These are phyloP conservation scores for Xiphorhynchus erythropygius DNA, from an alignment of 2,797 vertebrate genomes.

Conservation along the genomic window DNA sequence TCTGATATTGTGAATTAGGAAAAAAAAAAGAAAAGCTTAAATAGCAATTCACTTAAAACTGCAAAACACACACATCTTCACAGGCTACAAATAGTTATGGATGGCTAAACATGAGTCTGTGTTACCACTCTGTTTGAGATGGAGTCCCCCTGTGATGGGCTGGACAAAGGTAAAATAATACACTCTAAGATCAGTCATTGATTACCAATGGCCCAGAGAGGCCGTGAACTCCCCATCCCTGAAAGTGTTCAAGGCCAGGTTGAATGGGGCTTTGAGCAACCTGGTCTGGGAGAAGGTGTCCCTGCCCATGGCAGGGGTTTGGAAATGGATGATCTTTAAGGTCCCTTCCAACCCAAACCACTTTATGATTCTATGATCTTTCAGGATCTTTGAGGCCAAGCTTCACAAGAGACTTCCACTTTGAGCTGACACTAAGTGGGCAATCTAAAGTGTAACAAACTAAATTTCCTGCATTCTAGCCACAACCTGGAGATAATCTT, in stretches of 20 bases:
- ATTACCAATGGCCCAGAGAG: background rate
- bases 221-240: background rate
- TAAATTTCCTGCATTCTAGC: background rate
- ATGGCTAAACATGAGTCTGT: background rate
- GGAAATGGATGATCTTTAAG: background rate
- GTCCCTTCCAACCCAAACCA: background rate
- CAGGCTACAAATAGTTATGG: background rate
- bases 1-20: background rate
- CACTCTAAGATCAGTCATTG: rapidly evolving
- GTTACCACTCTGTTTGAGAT: background rate
- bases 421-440: background rate
- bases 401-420: background rate
- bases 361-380: background rate
- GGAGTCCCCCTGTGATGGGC: background rate
- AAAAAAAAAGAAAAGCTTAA: background rate
- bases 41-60: background rate
- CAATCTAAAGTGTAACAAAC: background rate
- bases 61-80: background rate
- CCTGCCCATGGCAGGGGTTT: background rate
- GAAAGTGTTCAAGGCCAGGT: background rate
- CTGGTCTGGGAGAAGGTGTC: background rate
- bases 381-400: background rate
- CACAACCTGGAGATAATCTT: background rate
- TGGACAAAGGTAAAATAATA: background rate
- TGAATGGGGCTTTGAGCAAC: background rate